Percentiles rank a stretch among this genome's conserved stretches.
These are phyloP conservation scores for Papilio xuthus DNA, from an alignment of 1,140 invertebrate species.

Conservation along the genomic window DNA sequence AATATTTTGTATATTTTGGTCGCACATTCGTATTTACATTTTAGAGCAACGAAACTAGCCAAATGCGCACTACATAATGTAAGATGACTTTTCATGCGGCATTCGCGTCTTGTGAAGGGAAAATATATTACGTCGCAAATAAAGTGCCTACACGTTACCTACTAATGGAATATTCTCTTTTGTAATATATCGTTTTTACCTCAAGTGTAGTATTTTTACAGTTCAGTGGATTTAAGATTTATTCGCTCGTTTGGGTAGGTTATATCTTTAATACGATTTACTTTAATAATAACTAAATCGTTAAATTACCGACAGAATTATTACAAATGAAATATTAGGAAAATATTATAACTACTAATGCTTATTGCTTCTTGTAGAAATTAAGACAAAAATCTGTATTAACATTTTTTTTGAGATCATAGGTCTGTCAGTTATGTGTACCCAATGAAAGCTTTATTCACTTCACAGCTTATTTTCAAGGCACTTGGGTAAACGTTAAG, in stretches of 20 bases:
- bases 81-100: conserved; percentile 36
- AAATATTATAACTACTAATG: background rate
- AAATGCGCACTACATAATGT: conserved; percentile 15
- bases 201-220: background rate
- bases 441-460: background rate
- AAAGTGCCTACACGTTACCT: conserved; percentile 31
- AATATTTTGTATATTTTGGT: conserved; percentile 13
- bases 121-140: conserved; percentile 34
- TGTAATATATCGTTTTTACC: conserved; percentile 33
- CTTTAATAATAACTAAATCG: background rate
- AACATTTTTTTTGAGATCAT: background rate
- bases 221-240: conserved; percentile 13
- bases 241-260: background rate
- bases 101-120: conserved; percentile 22
- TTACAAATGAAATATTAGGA: background rate
- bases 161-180: conserved; percentile 24
- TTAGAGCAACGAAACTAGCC: background rate
- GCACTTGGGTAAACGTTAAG: conserved; percentile 11
- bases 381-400: background rate
- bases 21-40: conserved; percentile 19
- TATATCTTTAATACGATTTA: background rate
- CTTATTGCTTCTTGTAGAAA: background rate
- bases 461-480: conserved; percentile 23
- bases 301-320: background rate
- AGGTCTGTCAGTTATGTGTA: background rate